Evolutionary conservation across 1,140 invertebrate species (phyloP).

Genomic region (Cherax destructor): DNA sequence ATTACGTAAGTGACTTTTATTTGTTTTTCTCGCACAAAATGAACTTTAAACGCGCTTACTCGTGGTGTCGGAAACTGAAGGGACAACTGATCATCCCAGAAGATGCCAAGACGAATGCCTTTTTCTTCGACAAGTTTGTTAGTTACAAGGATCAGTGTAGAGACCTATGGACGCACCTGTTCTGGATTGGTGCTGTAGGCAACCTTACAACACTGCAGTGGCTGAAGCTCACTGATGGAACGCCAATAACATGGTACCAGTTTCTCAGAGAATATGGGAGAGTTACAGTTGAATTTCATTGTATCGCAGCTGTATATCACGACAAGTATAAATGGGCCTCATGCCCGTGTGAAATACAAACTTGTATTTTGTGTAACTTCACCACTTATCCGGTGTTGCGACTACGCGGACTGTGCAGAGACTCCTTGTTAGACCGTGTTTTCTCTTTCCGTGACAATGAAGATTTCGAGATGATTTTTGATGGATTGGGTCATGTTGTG

Average conservation of each 20-base stretch:
- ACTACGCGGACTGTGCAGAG: conserved; percentile 48
- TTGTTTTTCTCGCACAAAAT: conserved; percentile 52
- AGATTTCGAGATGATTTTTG: conserved; percentile 19
- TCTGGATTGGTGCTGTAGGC: conserved; percentile 41
- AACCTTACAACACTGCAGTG: conserved; percentile 12
- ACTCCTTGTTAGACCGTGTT: conserved; percentile 12
- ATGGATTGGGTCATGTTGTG: conserved; percentile 28
- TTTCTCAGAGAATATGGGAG: conserved; percentile 41
- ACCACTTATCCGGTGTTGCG: conserved; percentile 28
- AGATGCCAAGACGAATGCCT: conserved; percentile 10
- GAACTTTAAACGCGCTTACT: conserved; percentile 11
- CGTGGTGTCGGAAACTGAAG: conserved; percentile 46
- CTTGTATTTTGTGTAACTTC: conserved; percentile 52
- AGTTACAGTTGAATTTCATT: conserved; percentile 38
- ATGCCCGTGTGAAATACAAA: conserved; percentile 40
- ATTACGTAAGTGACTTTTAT: conserved; percentile 22
- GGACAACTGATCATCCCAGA: conserved; percentile 39
- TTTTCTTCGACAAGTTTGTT: conserved; percentile 30
- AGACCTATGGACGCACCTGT: conserved; percentile 52
- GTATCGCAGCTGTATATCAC: conserved; percentile 41
- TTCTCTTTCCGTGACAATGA: conserved; percentile 52
- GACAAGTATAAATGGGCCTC: conserved; percentile 53
- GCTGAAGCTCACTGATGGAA: conserved; percentile 17
- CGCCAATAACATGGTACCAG: conserved; percentile 26
- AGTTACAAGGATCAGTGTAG: conserved; percentile 26